Evolutionary conservation across 2,888 invertebrate species (phyloP).

Genomic region (Leptothorax acervorum): DNA sequence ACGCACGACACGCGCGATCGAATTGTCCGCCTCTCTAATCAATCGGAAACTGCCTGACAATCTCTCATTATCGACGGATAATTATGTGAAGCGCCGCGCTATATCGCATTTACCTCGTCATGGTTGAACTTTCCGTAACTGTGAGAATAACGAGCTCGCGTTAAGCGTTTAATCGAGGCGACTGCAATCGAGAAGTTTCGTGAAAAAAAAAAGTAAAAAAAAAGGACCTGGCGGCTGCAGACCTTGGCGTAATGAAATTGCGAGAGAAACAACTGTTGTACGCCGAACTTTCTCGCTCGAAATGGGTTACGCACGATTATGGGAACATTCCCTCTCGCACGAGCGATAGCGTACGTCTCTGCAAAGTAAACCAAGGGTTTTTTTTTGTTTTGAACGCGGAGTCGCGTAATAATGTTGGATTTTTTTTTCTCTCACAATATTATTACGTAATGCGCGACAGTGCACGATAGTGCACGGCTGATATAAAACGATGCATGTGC

Average conservation of each 20-base stretch:
- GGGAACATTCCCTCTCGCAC: neutral
- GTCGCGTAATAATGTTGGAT: neutral
- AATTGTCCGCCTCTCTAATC: slow-evolving; percentile 33
- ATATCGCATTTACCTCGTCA: slow-evolving; percentile 34
- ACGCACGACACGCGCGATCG: slow-evolving; percentile 15
- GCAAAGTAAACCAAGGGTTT: slow-evolving; percentile 18
- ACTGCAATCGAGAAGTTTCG: neutral
- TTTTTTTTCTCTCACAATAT: neutral
- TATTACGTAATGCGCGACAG: slow-evolving; percentile 32
- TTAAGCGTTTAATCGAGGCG: slow-evolving; percentile 9
- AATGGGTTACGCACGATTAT: neutral
- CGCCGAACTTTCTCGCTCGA: neutral
- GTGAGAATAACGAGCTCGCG: slow-evolving; percentile 14
- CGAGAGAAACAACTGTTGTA: neutral
- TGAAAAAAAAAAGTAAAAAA: neutral
- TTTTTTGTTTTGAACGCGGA: slow-evolving; percentile 36
- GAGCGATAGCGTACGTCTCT: neutral
- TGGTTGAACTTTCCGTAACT: slow-evolving; percentile 18
- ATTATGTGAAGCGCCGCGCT: slow-evolving; percentile 29
- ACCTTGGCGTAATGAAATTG: neutral
- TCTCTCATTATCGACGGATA: slow-evolving; percentile 52
- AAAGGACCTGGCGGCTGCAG: neutral
- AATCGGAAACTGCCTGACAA: slow-evolving; percentile 32
- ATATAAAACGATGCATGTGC: slow-evolving; percentile 43
- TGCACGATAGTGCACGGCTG: neutral